phyloP scores from a whole-genome alignment of 2,797 vertebrate genomes.

The Enteromius radiatus region DNA sequence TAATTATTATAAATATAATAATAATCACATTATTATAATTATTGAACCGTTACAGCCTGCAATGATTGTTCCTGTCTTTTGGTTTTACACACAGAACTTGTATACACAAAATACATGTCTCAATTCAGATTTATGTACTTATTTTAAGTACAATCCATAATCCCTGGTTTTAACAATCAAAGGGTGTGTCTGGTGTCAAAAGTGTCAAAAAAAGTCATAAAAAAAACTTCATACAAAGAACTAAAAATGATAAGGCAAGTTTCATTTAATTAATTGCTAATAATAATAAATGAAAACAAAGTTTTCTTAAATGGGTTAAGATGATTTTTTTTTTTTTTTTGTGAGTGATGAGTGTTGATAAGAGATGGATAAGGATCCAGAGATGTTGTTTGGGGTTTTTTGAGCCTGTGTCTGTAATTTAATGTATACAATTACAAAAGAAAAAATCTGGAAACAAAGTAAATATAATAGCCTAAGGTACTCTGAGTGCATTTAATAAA shows the following conservation, averaged over 20 bases:
- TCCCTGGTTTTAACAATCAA: not conserved
- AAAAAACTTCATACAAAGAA: not conserved
- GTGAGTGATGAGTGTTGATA: constrained; percentile 55
- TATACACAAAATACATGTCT: not conserved
- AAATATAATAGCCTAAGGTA: not conserved
- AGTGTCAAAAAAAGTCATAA: not conserved
- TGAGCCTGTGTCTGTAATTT: constrained; percentile 63
- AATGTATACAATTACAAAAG: constrained; percentile 33
- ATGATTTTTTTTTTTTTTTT: constrained; percentile 73
- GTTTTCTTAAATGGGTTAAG: not conserved
- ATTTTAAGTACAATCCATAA: too few species aligned
- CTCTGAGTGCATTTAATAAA: not conserved
- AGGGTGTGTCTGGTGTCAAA: not conserved
- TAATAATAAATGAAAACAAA: not conserved
- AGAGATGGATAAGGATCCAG: constrained; percentile 77
- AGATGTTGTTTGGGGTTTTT: constrained; percentile 63
- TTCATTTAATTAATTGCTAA: not conserved
- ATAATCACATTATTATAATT: not conserved
- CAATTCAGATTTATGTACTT: too few species aligned
- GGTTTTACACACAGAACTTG: not conserved
- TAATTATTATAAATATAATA: not conserved
- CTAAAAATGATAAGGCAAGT: not conserved
- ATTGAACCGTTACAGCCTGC: not conserved
- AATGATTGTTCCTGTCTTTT: not conserved
- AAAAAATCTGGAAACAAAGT: too few species aligned